phyloP scores from a whole-genome alignment of 1,140 invertebrate genomes.

The Trinorchestia longiramus region DNA sequence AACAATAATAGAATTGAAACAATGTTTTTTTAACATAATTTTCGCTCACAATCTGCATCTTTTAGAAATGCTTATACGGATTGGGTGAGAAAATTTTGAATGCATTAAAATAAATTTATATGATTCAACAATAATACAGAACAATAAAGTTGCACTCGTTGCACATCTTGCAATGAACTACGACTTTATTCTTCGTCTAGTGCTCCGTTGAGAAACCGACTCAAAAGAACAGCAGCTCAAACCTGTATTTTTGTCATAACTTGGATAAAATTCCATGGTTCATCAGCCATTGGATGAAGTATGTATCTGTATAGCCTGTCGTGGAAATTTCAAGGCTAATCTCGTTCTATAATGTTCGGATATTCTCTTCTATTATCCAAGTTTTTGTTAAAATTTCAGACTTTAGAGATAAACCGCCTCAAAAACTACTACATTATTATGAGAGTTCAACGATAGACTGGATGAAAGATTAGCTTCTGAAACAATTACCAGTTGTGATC shows the following conservation, averaged over 20 bases:
- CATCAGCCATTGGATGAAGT: background rate
- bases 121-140: no score
- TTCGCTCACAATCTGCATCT: no score
- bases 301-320: background rate
- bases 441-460: background rate
- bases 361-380: background rate
- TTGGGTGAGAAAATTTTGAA: no score
- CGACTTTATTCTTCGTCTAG: background rate
- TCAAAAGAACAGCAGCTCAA: background rate
- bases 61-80: no score
- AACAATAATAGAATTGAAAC: no score
- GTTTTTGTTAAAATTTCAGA: background rate
- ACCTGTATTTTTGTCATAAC: background rate
- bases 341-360: background rate
- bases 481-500: background rate
- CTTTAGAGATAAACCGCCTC: background rate
- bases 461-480: background rate
- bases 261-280: background rate
- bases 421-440: background rate
- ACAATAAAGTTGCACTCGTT: background rate
- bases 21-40: no score
- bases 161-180: background rate
- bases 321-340: slow-evolving; percentile 8
- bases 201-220: background rate
- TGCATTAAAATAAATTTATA: no score